These are phyloP conservation scores for Pipistrellus nathusii DNA, from an alignment of 2,797 vertebrate genomes.

Conservation along the genomic window DNA sequence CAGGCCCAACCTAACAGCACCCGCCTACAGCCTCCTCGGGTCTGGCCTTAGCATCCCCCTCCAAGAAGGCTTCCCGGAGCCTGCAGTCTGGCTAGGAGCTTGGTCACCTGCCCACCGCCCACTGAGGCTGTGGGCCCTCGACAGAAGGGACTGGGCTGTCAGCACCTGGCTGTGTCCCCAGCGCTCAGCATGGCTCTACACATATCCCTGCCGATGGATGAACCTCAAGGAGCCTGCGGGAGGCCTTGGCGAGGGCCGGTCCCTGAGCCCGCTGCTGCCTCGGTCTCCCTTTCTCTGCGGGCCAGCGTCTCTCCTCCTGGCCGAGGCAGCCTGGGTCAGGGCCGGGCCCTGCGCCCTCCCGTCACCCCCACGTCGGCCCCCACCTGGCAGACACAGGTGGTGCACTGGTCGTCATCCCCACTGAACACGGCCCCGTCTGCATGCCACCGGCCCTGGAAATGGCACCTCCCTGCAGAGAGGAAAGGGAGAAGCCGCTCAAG, in stretches of 20 bases:
- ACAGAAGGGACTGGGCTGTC: neutral
- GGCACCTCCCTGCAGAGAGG: slow-evolving; percentile 84
- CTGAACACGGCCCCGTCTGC: slow-evolving; percentile 85
- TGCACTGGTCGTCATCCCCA: slow-evolving; percentile 86
- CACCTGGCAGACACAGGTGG: slow-evolving; percentile 88
- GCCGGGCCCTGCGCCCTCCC: neutral
- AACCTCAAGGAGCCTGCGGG: neutral
- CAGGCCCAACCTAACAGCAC: neutral
- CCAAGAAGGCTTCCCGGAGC: neutral
- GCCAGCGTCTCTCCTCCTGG: neutral
- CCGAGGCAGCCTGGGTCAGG: neutral
- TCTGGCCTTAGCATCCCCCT: neutral
- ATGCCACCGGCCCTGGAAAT: slow-evolving; percentile 84
- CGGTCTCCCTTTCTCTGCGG: neutral
- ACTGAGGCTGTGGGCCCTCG: neutral
- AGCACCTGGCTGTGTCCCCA: neutral
- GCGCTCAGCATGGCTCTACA: neutral
- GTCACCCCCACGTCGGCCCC: neutral
- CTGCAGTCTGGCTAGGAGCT: neutral
- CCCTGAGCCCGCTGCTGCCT: neutral
- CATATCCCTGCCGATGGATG: neutral
- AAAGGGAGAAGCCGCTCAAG: neutral
- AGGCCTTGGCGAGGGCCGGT: neutral
- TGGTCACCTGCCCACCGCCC: neutral
- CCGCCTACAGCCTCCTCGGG: neutral